Percentiles rank a stretch among this genome's conserved stretches.
Evolutionary conservation across 2,888 invertebrate species (phyloP).

Genomic region (Caenorhabditis doughertyi): DNA sequence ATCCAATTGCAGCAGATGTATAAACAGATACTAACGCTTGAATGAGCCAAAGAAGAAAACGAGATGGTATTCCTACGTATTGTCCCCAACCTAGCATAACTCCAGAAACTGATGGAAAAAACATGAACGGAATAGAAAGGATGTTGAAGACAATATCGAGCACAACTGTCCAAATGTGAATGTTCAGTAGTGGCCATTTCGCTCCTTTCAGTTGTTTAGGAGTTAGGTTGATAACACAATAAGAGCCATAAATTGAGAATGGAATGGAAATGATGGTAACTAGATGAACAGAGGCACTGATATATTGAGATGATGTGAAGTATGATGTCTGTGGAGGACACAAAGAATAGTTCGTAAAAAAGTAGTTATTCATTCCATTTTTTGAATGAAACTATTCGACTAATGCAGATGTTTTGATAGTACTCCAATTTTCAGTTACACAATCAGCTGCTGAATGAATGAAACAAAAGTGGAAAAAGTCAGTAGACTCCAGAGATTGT

Average conservation of each 20-base stretch:
- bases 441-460: too few relatives aligned
- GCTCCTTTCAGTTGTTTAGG: slow-evolving; percentile 22
- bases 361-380: slow-evolving; percentile 4
- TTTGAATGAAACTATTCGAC: too few relatives aligned
- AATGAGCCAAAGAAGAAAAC: slow-evolving; percentile 20
- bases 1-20: slow-evolving; percentile 4
- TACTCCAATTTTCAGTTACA: too few relatives aligned
- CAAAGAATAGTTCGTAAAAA: not conserved
- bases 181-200: slow-evolving; percentile 30
- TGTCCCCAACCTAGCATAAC: slow-evolving; percentile 28
- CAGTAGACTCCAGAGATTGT: too few relatives aligned
- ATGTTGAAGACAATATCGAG: slow-evolving; percentile 34
- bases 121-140: slow-evolving; percentile 29
- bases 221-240: slow-evolving; percentile 30
- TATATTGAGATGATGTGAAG: slow-evolving; percentile 1
- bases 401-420: too few relatives aligned
- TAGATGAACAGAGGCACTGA: slow-evolving; percentile 13
- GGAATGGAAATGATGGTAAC: slow-evolving; percentile 28
- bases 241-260: slow-evolving; percentile 25
- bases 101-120: slow-evolving; percentile 36
- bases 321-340: slow-evolving; percentile 4
- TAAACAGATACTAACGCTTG: slow-evolving; percentile 24
- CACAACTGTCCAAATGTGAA: slow-evolving; percentile 40
- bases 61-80: slow-evolving; percentile 21
- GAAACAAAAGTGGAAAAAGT: too few relatives aligned